Evolutionary conservation across 2,113 vertebrate genomes (phyloP).

Genomic region (Neopipo cinnamomea): DNA sequence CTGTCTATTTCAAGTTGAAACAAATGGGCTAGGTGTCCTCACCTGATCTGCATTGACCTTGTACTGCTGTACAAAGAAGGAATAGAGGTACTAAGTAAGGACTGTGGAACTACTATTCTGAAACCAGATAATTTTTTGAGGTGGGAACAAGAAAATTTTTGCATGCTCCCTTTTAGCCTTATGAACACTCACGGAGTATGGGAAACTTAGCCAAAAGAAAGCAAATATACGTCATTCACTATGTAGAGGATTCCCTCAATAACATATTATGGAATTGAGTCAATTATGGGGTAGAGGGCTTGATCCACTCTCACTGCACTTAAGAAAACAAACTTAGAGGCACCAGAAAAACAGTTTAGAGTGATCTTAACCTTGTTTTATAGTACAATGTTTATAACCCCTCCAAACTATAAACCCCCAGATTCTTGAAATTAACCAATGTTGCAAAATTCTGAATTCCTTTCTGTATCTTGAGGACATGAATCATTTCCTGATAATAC

Average conservation of each 20-base stretch:
- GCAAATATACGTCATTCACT: background rate
- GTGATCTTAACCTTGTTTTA: background rate
- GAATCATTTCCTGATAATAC: background rate
- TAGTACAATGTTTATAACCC: background rate
- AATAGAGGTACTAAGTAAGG: background rate
- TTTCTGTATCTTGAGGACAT: background rate
- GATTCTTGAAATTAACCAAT: background rate
- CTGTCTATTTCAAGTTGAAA: background rate
- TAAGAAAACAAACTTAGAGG: background rate
- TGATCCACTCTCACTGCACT: background rate
- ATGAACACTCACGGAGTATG: background rate
- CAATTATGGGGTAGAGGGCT: rapidly evolving
- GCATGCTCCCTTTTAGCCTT: rapidly evolving
- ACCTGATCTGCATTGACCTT: rapidly evolving
- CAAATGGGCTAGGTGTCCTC: background rate
- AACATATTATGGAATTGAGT: background rate
- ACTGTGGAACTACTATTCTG: background rate
- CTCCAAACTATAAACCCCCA: background rate
- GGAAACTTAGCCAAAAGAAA: background rate
- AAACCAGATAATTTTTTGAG: background rate
- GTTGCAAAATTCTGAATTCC: background rate
- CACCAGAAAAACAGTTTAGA: background rate
- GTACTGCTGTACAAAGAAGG: background rate
- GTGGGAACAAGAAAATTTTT: background rate
- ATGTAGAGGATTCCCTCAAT: background rate